phyloP scores from a whole-genome alignment of 1,140 invertebrate genomes.

The Panagrolaimus sp. region DNA sequence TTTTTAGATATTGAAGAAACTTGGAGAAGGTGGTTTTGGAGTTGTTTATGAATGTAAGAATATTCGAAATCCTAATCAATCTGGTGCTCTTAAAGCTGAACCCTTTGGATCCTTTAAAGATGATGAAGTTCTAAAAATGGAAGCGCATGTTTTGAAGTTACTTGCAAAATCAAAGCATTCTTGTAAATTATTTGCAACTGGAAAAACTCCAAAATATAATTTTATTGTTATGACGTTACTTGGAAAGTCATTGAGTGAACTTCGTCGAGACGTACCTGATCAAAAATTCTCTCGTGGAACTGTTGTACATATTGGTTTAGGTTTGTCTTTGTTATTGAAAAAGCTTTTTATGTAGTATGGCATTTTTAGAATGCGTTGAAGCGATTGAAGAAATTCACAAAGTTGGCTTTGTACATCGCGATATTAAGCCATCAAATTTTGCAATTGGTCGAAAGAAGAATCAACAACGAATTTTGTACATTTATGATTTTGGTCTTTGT shows the following conservation, averaged over 20 bases:
- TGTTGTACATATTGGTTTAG: neutral
- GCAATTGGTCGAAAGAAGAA: conserved; percentile 27
- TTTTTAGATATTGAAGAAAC: conserved; percentile 23
- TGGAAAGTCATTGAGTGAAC: conserved; percentile 12
- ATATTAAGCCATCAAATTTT: conserved; percentile 36
- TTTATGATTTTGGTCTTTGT: conserved; percentile 29
- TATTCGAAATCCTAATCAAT: conserved; percentile 1
- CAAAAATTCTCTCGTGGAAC: neutral
- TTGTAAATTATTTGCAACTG: conserved; percentile 1
- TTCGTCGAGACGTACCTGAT: neutral
- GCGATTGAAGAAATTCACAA: conserved; percentile 45
- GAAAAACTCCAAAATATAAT: conserved; percentile 2
- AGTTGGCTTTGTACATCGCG: conserved; percentile 30
- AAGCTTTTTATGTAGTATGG: conserved; percentile 31
- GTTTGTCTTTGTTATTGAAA: neutral
- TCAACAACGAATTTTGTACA: conserved; percentile 28
- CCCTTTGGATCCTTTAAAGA: conserved; percentile 1
- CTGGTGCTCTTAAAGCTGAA: neutral
- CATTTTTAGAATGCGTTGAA: conserved; percentile 45
- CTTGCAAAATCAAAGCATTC: conserved; percentile 11
- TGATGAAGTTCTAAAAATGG: conserved; percentile 12
- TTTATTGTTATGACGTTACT: conserved; percentile 15
- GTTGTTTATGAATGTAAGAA: conserved; percentile 22
- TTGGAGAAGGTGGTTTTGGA: conserved; percentile 24
- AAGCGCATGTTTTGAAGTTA: neutral